Conservation (phyloP, 2,797 vertebrate species). For the Lutjanus argentimaculatus region DNA sequence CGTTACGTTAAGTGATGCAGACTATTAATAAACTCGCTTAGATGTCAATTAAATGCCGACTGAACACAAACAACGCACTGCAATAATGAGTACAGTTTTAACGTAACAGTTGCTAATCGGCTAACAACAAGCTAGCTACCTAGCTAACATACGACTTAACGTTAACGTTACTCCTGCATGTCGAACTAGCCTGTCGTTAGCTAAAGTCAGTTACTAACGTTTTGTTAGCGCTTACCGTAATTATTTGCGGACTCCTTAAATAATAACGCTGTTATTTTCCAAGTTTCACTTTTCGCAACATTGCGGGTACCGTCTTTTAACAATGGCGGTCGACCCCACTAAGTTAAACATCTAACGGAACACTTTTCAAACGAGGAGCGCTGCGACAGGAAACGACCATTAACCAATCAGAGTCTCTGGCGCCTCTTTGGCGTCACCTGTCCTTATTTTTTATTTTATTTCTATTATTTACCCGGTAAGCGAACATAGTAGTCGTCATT, state of each 20-base stretch:
- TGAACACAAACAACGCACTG: rapidly evolving
- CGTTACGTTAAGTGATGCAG: not conserved
- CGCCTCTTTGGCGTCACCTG: conserved; percentile 31
- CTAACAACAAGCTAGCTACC: conserved; percentile 27
- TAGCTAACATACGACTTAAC: not conserved
- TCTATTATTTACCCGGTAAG: rapidly evolving
- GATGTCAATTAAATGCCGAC: rapidly evolving
- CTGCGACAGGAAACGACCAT: conserved; percentile 57
- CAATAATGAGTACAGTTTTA: rapidly evolving
- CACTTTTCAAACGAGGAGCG: conserved; percentile 70
- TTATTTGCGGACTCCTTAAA: not conserved
- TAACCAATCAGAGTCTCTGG: conserved; percentile 70
- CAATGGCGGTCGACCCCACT: conserved; percentile 37
- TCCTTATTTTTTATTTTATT: not conserved
- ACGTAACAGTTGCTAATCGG: rapidly evolving
- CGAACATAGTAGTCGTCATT: rapidly evolving
- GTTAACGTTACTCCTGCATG: not conserved
- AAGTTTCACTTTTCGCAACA: conserved; percentile 15
- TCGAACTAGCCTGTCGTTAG: not conserved
- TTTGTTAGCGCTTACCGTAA: conserved; percentile 43
- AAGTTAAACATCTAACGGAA: conserved; percentile 26
- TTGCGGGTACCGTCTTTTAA: conserved; percentile 33
- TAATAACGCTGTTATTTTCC: not conserved
- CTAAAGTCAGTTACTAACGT: rapidly evolving
- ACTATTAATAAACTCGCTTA: rapidly evolving